Conservation (phyloP, 2,797 vertebrate species). For the Orestias chungarensis region DNA sequence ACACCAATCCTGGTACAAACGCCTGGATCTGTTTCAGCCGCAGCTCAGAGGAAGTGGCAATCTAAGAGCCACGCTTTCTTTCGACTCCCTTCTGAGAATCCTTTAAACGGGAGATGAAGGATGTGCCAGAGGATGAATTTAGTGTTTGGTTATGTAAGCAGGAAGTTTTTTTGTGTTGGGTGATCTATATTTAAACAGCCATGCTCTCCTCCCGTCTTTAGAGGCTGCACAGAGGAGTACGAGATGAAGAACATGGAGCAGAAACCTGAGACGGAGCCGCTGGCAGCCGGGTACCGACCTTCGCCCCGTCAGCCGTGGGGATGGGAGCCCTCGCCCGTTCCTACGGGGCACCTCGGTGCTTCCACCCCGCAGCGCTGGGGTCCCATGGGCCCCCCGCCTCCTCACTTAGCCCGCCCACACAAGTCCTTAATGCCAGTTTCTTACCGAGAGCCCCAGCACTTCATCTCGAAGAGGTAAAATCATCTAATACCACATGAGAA, state of each 20-base stretch:
- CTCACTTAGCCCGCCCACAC: constrained; percentile 77
- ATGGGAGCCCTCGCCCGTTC: constrained; percentile 84
- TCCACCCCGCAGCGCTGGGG: constrained; percentile 82
- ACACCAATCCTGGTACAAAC: neutral
- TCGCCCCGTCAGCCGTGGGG: constrained; percentile 86
- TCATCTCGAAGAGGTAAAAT: constrained; percentile 84
- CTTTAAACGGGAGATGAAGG: constrained; percentile 3
- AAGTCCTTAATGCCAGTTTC: constrained; percentile 80
- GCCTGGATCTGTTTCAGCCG: constrained; percentile 16
- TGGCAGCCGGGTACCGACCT: constrained; percentile 79
- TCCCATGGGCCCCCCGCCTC: constrained; percentile 74
- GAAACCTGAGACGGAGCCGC: constrained; percentile 83
- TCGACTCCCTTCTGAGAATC: constrained; percentile 9
- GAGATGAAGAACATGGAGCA: constrained; percentile 88
- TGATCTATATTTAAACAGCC: constrained; percentile 7
- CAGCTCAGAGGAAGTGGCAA: constrained; percentile 15
- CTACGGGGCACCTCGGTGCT: constrained; percentile 77
- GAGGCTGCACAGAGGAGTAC: constrained; percentile 91
- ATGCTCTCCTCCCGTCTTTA: constrained; percentile 48
- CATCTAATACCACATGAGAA: too few species aligned
- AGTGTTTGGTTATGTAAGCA: neutral
- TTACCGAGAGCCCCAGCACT: constrained; percentile 86
- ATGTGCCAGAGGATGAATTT: neutral
- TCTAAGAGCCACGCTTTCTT: constrained; percentile 1
- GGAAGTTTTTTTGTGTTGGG: constrained; percentile 4